Conservation (phyloP, 2,113 vertebrate genomes). For the Theristicus caerulescens region DNA sequence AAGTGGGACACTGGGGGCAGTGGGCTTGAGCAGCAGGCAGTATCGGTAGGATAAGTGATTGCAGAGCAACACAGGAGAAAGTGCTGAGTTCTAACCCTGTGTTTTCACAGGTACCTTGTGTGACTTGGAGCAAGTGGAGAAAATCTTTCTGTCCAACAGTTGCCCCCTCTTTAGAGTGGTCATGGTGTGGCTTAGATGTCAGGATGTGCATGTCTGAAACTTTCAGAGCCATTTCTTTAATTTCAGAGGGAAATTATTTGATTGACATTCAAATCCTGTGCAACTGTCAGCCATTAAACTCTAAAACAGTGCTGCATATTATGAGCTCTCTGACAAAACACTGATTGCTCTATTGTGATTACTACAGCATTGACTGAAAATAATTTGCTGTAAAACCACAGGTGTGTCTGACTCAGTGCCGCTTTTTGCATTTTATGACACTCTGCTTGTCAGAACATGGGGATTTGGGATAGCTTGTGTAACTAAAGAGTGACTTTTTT, state of each 20-base stretch:
- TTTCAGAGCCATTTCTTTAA: neutral
- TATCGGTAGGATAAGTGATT: neutral
- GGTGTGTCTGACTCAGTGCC: neutral
- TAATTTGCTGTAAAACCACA: neutral
- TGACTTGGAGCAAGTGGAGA: neutral
- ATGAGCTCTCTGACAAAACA: constrained; percentile 11
- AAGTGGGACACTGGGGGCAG: neutral
- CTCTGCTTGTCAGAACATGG: neutral
- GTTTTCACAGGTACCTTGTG: neutral
- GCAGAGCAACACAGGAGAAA: neutral
- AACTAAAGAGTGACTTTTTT: neutral
- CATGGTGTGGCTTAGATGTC: neutral
- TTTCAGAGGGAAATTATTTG: neutral
- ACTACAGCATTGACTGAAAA: neutral
- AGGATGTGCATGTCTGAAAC: neutral
- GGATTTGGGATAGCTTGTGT: neutral
- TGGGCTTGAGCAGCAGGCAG: neutral
- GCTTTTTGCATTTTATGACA: neutral
- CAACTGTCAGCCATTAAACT: neutral
- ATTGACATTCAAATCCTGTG: neutral
- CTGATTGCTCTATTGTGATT: neutral
- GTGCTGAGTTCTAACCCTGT: neutral
- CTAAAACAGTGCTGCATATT: neutral
- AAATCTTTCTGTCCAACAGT: neutral
- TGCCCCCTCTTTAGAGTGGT: neutral